phyloP scores from a whole-genome alignment of 2,113 vertebrate genomes.

The Chauna torquata region DNA sequence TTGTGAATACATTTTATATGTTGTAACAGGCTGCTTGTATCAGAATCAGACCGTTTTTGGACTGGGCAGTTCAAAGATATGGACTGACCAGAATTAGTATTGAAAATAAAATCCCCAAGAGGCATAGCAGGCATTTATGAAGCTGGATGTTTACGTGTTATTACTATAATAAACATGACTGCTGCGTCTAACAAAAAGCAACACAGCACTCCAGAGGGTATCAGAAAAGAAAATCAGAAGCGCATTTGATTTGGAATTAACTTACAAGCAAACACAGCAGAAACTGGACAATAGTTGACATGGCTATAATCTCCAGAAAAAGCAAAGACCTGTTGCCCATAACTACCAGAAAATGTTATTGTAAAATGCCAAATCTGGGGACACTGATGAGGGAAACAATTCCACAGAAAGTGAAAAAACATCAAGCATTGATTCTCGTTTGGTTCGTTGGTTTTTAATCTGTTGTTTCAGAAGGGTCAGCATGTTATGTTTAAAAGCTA shows the following conservation, averaged over 20 bases:
- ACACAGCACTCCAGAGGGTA: not conserved
- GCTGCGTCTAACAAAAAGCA: not conserved
- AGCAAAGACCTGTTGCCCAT: not conserved
- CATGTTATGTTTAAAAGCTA: not conserved
- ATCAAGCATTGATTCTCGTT: not conserved
- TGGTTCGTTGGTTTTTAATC: not conserved
- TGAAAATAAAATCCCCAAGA: not conserved
- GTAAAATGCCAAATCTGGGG: not conserved
- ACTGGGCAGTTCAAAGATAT: not conserved
- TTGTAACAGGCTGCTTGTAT: not conserved
- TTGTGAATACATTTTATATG: not conserved
- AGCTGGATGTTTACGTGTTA: not conserved
- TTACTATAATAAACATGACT: not conserved
- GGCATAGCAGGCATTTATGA: not conserved
- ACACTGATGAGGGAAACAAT: not conserved
- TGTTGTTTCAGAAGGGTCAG: constrained; percentile 17
- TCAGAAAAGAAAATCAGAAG: not conserved
- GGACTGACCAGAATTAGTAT: not conserved
- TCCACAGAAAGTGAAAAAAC: not conserved
- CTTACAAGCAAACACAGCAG: not conserved
- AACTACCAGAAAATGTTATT: not conserved
- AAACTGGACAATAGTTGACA: not conserved
- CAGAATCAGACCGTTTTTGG: not conserved
- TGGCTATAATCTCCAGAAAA: not conserved
- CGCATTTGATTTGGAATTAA: not conserved